Percentiles rank a stretch among this genome's conserved stretches.
Conservation (phyloP, 2,113 vertebrate genomes). For the Glaucomys volans region DNA sequence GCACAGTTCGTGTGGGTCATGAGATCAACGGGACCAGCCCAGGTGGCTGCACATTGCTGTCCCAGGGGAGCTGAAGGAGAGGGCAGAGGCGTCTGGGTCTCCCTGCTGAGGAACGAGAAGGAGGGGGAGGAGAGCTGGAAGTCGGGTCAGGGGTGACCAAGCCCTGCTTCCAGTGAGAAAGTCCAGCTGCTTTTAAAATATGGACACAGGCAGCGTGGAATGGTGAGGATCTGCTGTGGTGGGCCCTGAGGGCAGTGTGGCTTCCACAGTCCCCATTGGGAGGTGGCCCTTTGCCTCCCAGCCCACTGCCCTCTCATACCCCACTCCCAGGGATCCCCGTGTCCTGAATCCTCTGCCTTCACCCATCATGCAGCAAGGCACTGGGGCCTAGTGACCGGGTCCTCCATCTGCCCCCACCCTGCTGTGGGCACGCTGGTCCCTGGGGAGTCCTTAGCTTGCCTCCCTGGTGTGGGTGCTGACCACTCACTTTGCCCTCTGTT, state of each 20-base stretch:
- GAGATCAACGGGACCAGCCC: not conserved
- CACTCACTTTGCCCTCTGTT: not conserved
- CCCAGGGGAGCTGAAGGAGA: not conserved
- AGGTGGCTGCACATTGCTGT: not conserved
- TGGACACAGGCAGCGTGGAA: not conserved
- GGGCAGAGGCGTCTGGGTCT: not conserved
- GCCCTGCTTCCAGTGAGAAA: not conserved
- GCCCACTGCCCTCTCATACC: not conserved
- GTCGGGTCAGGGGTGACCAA: not conserved
- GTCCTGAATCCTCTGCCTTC: not conserved
- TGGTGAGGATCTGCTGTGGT: not conserved
- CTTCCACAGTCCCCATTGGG: not conserved
- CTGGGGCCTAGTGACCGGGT: rapidly evolving
- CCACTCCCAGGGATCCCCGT: not conserved
- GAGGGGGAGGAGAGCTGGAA: not conserved
- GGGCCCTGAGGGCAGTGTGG: too few species aligned
- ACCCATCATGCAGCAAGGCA: not conserved
- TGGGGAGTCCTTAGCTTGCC: not conserved
- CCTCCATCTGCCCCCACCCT: not conserved
- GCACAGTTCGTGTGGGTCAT: not conserved
- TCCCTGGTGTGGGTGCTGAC: too few species aligned
- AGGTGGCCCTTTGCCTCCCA: not conserved
- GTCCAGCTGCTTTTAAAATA: not conserved
- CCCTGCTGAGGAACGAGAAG: not conserved
- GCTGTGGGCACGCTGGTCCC: not conserved